Percentiles rank a stretch among this genome's conserved stretches.
Conservation (phyloP, 2,113 vertebrate species). For the Ranitomeya imitator region DNA sequence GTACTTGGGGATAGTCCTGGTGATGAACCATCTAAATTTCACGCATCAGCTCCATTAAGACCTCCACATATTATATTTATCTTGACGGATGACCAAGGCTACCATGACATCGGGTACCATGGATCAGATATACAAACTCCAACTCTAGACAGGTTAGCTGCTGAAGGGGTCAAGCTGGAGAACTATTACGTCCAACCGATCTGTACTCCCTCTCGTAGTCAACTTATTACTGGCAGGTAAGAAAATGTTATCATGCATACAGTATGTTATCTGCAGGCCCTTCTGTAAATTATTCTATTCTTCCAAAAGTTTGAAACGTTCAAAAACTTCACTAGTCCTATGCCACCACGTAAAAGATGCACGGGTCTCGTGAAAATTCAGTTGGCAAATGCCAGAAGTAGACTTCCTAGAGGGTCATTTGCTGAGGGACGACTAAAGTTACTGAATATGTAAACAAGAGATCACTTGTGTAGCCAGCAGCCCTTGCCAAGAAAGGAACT, state of each 20-base stretch:
- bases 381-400: conserved; percentile 32
- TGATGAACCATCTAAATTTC: conserved; percentile 61
- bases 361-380: conserved; percentile 17
- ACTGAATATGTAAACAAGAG: conserved; percentile 54
- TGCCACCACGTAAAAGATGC: background rate
- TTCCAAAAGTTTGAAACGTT: background rate
- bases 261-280: background rate
- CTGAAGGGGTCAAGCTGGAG: conserved; percentile 92
- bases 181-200: conserved; percentile 98
- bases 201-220: conserved; percentile 94
- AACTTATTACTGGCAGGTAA: conserved; percentile 97
- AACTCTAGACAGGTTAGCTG: conserved; percentile 88
- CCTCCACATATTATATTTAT: conserved; percentile 96
- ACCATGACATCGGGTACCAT: conserved; percentile 94
- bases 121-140: conserved; percentile 92
- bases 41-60: conserved; percentile 61
- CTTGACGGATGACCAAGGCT: conserved; percentile 95
- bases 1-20: conserved; percentile 78
- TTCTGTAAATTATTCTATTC: background rate
- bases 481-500: conserved; percentile 44
- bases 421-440: conserved; percentile 34
- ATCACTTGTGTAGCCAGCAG: conserved; percentile 36
- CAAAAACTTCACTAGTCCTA: background rate
- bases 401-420: conserved; percentile 51
- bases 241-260: conserved; percentile 25